These are phyloP conservation scores for Caretta caretta DNA, from an alignment of 2,113 vertebrate genomes.

Conservation along the genomic window DNA sequence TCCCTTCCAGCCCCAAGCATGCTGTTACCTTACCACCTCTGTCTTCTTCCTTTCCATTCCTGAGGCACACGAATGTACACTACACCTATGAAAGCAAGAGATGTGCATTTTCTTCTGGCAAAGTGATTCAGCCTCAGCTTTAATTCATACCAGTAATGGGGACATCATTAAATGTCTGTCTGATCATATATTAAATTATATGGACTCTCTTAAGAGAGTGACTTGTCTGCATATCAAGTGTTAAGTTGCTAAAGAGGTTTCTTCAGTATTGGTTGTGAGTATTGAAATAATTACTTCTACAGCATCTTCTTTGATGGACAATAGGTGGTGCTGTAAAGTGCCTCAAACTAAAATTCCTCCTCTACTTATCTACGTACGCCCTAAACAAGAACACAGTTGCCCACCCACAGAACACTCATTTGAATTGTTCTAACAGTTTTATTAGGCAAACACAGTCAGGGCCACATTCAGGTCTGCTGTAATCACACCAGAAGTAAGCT, in stretches of 20 bases:
- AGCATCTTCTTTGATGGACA: not conserved
- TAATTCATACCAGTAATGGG: not conserved
- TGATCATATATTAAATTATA: not conserved
- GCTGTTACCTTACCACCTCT: not conserved
- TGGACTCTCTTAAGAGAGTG: not conserved
- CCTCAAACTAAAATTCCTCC: not conserved
- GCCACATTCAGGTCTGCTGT: not conserved
- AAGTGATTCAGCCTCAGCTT: not conserved
- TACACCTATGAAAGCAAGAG: not conserved
- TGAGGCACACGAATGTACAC: not conserved
- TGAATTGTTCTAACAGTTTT: conserved; percentile 24
- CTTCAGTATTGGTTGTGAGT: not conserved
- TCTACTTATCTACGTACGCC: not conserved
- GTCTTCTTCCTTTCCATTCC: not conserved
- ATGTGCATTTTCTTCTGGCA: not conserved
- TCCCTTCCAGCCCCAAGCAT: not conserved
- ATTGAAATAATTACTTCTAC: not conserved
- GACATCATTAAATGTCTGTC: not conserved
- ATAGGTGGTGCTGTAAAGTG: conserved; percentile 37
- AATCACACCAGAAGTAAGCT: not conserved
- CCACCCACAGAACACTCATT: not conserved
- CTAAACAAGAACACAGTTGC: not conserved
- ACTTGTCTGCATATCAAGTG: not conserved
- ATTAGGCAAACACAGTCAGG: not conserved
- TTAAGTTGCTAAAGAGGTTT: not conserved